These are phyloP conservation scores for Blennius ocellaris DNA, from an alignment of 2,113 vertebrate genomes.

Conservation along the genomic window DNA sequence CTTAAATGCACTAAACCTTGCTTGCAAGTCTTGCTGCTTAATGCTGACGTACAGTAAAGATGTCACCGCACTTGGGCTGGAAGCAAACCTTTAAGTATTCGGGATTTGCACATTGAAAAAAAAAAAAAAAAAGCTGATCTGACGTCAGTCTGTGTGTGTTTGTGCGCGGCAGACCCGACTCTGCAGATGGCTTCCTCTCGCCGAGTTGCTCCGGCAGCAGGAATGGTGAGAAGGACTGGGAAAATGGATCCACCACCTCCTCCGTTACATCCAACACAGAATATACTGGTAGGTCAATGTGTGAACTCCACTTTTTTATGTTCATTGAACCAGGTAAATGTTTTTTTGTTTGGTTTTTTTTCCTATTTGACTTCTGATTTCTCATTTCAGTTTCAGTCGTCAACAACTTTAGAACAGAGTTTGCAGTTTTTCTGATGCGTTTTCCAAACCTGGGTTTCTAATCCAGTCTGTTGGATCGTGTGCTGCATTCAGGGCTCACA, in stretches of 20 bases:
- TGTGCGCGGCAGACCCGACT: constrained; percentile 88
- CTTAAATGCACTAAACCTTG: constrained; percentile 34
- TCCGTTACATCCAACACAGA: constrained; percentile 96
- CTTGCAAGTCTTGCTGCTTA: constrained; percentile 56
- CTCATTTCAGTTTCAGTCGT: no score
- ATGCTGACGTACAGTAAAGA: background rate
- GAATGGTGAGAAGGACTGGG: constrained; percentile 98
- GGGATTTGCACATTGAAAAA: background rate
- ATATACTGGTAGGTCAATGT: constrained; percentile 88
- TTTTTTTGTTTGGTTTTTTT: no score
- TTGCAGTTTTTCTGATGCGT: no score
- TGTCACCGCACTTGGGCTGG: background rate
- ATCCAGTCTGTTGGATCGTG: background rate
- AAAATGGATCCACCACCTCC: constrained; percentile 96
- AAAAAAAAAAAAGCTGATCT: constrained; percentile 30
- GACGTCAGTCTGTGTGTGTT: background rate
- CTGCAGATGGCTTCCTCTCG: constrained; percentile 93
- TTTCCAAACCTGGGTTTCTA: background rate
- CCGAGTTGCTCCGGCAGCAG: constrained; percentile 92
- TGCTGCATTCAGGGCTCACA: constrained; percentile 6
- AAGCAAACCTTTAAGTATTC: constrained; percentile 1
- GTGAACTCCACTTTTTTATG: no score
- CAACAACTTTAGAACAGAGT: no score
- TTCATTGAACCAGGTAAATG: no score
- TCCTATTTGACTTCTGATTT: no score